Percentiles rank a stretch among this genome's conserved stretches.
phyloP scores from a whole-genome alignment of 2,113 vertebrate species.

The Prunella fulvescens region DNA sequence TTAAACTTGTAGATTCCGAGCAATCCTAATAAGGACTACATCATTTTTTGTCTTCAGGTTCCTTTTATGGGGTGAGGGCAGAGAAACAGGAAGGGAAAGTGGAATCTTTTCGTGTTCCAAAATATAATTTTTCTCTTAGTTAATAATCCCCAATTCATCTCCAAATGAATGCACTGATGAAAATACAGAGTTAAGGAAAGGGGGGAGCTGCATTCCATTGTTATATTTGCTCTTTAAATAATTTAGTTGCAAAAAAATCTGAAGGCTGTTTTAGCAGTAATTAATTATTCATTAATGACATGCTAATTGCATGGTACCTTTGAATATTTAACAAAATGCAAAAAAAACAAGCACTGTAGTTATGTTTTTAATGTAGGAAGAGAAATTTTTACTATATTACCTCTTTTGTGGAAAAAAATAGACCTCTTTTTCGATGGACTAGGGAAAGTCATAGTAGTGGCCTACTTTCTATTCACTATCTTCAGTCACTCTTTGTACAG shows the following conservation, averaged over 20 bases:
- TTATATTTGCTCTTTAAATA: constrained; percentile 93
- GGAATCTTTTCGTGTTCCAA: neutral
- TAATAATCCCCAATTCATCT: constrained; percentile 6
- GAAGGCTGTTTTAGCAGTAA: constrained; percentile 93
- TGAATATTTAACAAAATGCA: constrained; percentile 98
- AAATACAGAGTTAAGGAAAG: constrained; percentile 5
- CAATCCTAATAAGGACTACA: neutral
- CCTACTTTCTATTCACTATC: constrained; percentile 79
- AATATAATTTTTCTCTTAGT: neutral
- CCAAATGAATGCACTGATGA: constrained; percentile 39
- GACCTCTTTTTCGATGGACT: constrained; percentile 62
- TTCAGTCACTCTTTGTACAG: constrained; percentile 76
- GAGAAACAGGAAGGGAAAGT: neutral
- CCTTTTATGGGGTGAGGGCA: neutral
- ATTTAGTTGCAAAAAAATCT: constrained; percentile 94
- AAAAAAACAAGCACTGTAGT: constrained; percentile 82
- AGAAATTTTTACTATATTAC: constrained; percentile 59
- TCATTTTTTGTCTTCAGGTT: neutral
- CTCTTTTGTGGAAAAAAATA: constrained; percentile 47
- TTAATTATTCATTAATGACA: constrained; percentile 99
- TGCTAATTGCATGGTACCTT: constrained; percentile 94
- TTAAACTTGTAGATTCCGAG: constrained; percentile 21
- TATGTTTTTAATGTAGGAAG: constrained; percentile 80
- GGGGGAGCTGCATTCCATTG: constrained; percentile 62
- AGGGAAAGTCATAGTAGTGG: constrained; percentile 73